Percentiles rank a stretch among this genome's conserved stretches.
Conservation (phyloP, 2,888 invertebrate genomes). For the Schizaphis graminum region DNA sequence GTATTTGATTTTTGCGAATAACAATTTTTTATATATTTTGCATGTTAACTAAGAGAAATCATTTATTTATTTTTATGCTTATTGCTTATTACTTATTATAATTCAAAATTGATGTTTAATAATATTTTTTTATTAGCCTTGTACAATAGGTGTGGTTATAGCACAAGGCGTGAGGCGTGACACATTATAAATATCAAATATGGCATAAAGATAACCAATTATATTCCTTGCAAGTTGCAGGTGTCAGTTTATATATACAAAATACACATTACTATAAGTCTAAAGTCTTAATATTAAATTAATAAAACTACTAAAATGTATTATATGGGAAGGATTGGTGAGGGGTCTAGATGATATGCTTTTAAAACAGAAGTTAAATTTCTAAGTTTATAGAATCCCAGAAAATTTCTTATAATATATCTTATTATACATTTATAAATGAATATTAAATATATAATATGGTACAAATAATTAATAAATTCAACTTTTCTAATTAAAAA, state of each 20-base stretch:
- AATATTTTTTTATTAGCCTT: background rate
- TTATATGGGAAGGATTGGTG: background rate
- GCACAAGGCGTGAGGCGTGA: background rate
- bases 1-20: constrained; percentile 5
- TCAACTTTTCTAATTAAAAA: no score
- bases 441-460: no score
- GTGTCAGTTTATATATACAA: background rate
- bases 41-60: background rate
- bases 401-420: background rate
- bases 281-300: background rate
- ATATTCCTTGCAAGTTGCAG: background rate
- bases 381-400: background rate
- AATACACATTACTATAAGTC: background rate
- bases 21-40: constrained; percentile 1
- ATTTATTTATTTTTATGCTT: background rate
- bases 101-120: background rate
- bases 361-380: background rate
- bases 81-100: background rate
- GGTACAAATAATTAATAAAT: no score
- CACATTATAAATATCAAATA: background rate
- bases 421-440: no score
- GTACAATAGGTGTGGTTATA: background rate
- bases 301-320: background rate
- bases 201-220: background rate
- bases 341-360: no score